These are phyloP conservation scores for Drosophila oshimai DNA, from an alignment of 1,140 invertebrate genomes.

Conservation along the genomic window DNA sequence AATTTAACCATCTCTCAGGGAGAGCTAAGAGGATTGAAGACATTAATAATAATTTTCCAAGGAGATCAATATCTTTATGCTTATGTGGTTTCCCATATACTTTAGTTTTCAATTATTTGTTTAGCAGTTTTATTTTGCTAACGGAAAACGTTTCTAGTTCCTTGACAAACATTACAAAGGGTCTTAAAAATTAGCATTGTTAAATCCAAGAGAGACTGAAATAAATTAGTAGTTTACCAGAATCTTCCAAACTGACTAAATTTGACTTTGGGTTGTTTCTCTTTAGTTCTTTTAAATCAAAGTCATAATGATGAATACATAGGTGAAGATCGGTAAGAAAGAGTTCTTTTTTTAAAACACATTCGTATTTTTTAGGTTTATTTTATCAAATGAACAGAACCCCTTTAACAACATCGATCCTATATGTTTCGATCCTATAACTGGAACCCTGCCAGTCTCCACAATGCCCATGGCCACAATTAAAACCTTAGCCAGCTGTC, in stretches of 20 bases:
- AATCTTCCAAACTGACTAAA: no score
- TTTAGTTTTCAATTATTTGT: background rate
- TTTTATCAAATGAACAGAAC: no score
- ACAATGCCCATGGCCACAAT: constrained; percentile 4
- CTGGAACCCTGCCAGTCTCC: background rate
- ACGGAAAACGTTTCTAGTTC: no score
- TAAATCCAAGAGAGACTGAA: no score
- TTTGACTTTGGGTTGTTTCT: no score
- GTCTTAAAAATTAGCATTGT: background rate
- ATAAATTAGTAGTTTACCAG: no score
- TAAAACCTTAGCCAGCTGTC: constrained; percentile 11
- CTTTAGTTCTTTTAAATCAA: no score
- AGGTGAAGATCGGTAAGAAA: no score
- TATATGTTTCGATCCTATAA: background rate
- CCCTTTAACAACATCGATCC: background rate
- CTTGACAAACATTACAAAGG: background rate
- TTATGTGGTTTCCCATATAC: background rate
- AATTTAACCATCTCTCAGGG: background rate
- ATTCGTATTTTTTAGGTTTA: no score
- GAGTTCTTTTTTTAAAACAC: no score
- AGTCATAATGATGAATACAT: no score
- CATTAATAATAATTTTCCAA: constrained; percentile 31
- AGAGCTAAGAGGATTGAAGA: background rate
- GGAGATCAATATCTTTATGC: background rate
- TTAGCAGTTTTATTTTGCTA: no score